Evolutionary conservation across 2,888 invertebrate genomes (phyloP).

Genomic region (Catotricha subobsoleta): DNA sequence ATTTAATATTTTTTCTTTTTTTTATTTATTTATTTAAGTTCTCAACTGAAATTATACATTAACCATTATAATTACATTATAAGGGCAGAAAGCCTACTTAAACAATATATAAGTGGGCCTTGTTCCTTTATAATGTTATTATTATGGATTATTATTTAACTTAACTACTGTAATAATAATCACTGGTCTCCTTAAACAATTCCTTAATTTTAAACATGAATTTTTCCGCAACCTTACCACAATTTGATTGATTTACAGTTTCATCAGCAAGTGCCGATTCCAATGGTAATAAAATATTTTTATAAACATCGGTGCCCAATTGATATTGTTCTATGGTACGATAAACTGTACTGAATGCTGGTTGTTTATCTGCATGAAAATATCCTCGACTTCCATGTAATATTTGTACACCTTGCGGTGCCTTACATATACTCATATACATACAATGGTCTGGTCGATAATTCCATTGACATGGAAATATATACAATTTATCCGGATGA

Average conservation of each 20-base stretch:
- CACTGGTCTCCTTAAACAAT: slow-evolving; percentile 25
- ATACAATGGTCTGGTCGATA: slow-evolving; percentile 92
- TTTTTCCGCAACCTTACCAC: slow-evolving; percentile 41
- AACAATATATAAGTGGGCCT: too few relatives aligned
- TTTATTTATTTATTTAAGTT: too few relatives aligned
- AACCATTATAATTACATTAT: too few relatives aligned
- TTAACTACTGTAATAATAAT: slow-evolving; percentile 13
- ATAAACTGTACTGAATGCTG: slow-evolving; percentile 59
- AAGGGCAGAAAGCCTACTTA: too few relatives aligned
- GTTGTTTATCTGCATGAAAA: slow-evolving; percentile 73
- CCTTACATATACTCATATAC: slow-evolving; percentile 74
- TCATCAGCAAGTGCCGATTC: slow-evolving; percentile 31
- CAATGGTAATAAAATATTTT: slow-evolving; percentile 37
- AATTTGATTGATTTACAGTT: slow-evolving; percentile 39
- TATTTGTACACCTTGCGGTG: slow-evolving; percentile 49
- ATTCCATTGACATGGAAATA: slow-evolving; percentile 75
- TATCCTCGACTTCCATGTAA: slow-evolving; percentile 77
- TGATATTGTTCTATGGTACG: slow-evolving; percentile 35
- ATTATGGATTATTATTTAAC: too few relatives aligned
- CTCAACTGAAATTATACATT: too few relatives aligned
- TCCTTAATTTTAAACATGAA: slow-evolving; percentile 31
- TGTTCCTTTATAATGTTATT: too few relatives aligned
- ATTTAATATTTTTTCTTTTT: too few relatives aligned
- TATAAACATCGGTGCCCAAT: slow-evolving; percentile 44
- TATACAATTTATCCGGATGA: slow-evolving; percentile 57